Base-by-base conservation (phyloP, 2,113 vertebrate species). In the Hystrix cristata region DNA sequence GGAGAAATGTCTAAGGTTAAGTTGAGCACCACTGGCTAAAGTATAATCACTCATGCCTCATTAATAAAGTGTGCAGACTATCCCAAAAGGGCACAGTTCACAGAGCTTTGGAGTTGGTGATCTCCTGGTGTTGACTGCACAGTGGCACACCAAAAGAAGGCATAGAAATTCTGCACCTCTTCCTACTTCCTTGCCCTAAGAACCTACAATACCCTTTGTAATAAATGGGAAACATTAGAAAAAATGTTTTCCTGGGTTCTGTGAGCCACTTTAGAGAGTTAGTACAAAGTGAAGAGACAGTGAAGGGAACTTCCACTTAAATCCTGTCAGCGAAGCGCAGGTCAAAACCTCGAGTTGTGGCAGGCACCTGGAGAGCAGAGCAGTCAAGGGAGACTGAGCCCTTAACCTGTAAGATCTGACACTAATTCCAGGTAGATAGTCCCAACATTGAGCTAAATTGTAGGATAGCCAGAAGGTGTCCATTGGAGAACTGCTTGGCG, bases 51-150 rank as follows among this genome's bases (percentile, higher is more conserved):
- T 10, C 80, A 51, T 23, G 9, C 4, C 23, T 51, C 5, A 10
- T 60, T 95, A 34, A 84, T 48, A 60, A 85, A 59, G 7, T 5
- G 51, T 55, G 34, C 38, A 34, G 31, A 43, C 43, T 86, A 34
- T 0, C 23, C 23, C 4, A 1, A 34, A 51, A 2, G 4, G 0
- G 23, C 12, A 43, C 16, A 69, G 9, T 51, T 51, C 31, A 69
- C 53, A 79, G 18, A 60, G 53, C 2, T 53, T 69, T 59, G 10
- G 0, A 16, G 31, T 27, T 60, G 25, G 3, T 53, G 34, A 86
- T 34, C 34, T 53, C 1, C 9, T 9, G 6, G n/a, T 43, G 25
- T 5, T 38, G 3, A 31, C 74, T 46, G 1, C 2, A n/a, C 29
- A 7, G 1, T 62, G 55, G 19, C 7, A 34, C 3, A 31, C 21